Base-by-base conservation (phyloP, 1,140 invertebrate species). In the Protaetia brevitarsis region DNA sequence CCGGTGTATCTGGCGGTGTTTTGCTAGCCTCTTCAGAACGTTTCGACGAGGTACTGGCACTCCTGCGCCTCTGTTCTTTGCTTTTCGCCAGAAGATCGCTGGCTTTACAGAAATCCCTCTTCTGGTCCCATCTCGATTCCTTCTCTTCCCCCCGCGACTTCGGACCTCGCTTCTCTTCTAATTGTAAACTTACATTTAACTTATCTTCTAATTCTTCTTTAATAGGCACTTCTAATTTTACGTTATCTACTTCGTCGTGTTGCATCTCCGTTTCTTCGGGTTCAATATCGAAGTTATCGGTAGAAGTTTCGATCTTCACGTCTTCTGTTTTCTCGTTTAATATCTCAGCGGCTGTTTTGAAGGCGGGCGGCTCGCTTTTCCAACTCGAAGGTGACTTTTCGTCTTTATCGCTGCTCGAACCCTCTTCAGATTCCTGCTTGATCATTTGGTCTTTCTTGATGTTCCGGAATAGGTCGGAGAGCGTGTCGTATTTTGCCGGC, bases 401-500 rank as follows among this genome's bases (percentile, higher is more conserved):
- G 16, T 45, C 41, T 0, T 19, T 10, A 2, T 45, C 41, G 10
- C 16, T 37, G n/a, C 10, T 16, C 1, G 64, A 29, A 2, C 10
- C 19, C 10, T 4, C 5, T 21, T 66, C 65, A 8, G 21, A 36
- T 61, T 60, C 37, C 26, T 66, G 58, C 66, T 62, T 64, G 57
- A 41, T 45, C 45, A 64, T 66, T 66, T 70, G 68, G 51, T 77
- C 72, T 64, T 75, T 77, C 16, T 72, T 69, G n/a, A 75, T 76
- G 57, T 76, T 77, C 34, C 74, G 56, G 73, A 80, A 79, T 73
- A 83, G 62, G 70, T 82, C 78, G 27, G 69, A 67, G 29, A 83
- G 72, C 0, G 75, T 81, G 13, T 77, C 78, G 66, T 82, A 77
- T 66, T 79, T 81, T 16, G 67, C 66, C 2, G 74, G 72, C n/a